phyloP scores from a whole-genome alignment of 1,140 invertebrate species.

The Cephus cinctus region DNA sequence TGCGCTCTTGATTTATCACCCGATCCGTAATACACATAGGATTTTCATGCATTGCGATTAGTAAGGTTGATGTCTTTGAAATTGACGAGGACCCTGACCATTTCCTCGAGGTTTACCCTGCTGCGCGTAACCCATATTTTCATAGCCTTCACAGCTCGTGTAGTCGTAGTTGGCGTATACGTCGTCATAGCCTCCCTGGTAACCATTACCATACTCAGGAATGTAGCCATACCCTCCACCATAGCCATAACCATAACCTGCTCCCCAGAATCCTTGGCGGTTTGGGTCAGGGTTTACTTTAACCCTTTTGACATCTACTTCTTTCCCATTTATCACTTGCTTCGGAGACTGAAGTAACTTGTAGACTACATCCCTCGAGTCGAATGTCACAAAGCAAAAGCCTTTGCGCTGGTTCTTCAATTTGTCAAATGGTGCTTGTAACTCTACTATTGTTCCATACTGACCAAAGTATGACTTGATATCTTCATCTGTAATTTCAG shows the following conservation, averaged over 20 bases:
- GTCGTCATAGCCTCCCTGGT: slow-evolving; percentile 51
- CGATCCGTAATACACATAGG: slow-evolving; percentile 21
- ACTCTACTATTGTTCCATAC: slow-evolving; percentile 64
- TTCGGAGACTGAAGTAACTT: slow-evolving; percentile 63
- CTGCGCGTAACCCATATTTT: slow-evolving; percentile 46
- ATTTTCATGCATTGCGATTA: slow-evolving; percentile 32
- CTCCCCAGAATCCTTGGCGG: slow-evolving; percentile 49
- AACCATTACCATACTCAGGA: slow-evolving; percentile 50
- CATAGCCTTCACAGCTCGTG: slow-evolving; percentile 46
- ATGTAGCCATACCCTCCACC: slow-evolving; percentile 53
- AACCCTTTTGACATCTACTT: slow-evolving; percentile 61
- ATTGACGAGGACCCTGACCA: slow-evolving; percentile 51
- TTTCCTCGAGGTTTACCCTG: slow-evolving; percentile 50
- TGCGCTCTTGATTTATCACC: slow-evolving; percentile 39
- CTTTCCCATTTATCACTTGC: slow-evolving; percentile 66
- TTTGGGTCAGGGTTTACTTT: slow-evolving; percentile 54
- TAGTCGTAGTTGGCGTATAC: slow-evolving; percentile 48
- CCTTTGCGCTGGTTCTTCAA: slow-evolving; percentile 67
- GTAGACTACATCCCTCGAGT: slow-evolving; percentile 63
- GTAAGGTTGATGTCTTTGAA: slow-evolving; percentile 58
- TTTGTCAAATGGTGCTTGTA: slow-evolving; percentile 73
- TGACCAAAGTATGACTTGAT: slow-evolving; percentile 64
- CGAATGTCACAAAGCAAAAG: slow-evolving; percentile 70
- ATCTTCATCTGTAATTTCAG: slow-evolving; percentile 65
- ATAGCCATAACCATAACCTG: slow-evolving; percentile 46